phyloP scores from a whole-genome alignment of 2,888 invertebrate genomes.

The Aphidoletes aphidimyza region DNA sequence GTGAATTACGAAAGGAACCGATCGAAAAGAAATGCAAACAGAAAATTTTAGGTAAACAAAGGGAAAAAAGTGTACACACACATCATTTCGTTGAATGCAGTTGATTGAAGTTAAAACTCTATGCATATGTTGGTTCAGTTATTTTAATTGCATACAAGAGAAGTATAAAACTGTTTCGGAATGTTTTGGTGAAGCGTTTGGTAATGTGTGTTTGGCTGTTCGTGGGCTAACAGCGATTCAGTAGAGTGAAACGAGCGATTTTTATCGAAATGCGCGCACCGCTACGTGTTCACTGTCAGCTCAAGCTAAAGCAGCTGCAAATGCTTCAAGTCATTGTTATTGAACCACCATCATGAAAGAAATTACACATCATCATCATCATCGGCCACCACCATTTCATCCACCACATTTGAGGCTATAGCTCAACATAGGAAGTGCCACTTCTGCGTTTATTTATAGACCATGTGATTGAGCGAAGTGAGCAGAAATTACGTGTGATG shows the following conservation, averaged over 20 bases:
- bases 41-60: background rate
- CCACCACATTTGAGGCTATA: background rate
- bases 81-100: background rate
- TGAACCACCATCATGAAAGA: conserved; percentile 41
- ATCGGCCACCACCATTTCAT: background rate
- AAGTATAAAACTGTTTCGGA: background rate
- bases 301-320: conserved; percentile 29
- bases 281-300: background rate
- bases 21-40: conserved; percentile 21
- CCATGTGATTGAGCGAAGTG: background rate
- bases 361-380: conserved; percentile 30
- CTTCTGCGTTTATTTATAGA: background rate
- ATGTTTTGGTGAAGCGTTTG: background rate
- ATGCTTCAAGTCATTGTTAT: conserved; percentile 38
- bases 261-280: conserved; percentile 13
- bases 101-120: background rate
- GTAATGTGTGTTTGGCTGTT: background rate
- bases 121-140: conserved; percentile 53
- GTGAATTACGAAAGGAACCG: conserved; percentile 13
- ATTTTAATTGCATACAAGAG: conserved; percentile 30
- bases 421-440: background rate
- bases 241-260: conserved; percentile 28
- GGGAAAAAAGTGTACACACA: background rate
- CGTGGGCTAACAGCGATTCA: too few relatives aligned
- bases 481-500: background rate